phyloP scores from a whole-genome alignment of 2,888 invertebrate species.

The Petrophora chlorosata region DNA sequence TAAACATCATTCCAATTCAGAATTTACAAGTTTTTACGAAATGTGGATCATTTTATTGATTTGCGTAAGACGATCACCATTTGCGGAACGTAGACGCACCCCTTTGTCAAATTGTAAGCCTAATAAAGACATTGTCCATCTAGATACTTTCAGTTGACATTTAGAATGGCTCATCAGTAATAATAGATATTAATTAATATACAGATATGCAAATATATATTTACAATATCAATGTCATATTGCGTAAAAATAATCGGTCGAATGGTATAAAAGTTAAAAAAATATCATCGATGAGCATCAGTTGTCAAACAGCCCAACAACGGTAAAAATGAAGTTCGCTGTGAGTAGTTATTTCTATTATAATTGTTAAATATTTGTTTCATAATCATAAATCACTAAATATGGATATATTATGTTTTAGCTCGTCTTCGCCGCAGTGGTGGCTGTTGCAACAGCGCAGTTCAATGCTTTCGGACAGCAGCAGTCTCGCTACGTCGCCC shows the following conservation, averaged over 20 bases:
- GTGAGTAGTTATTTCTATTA: slow-evolving; percentile 45
- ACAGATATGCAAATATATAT: slow-evolving; percentile 51
- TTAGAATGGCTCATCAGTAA: slow-evolving; percentile 31
- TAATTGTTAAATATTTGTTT: too few relatives aligned
- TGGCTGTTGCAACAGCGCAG: slow-evolving; percentile 64
- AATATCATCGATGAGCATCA: slow-evolving; percentile 43
- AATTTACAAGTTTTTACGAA: slow-evolving; percentile 11
- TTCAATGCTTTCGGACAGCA: slow-evolving; percentile 28
- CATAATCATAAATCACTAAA: neutral
- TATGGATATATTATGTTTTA: slow-evolving; percentile 29
- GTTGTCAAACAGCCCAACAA: slow-evolving; percentile 40
- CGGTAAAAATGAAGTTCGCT: slow-evolving; percentile 59
- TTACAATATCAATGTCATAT: slow-evolving; percentile 59
- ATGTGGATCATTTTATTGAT: neutral
- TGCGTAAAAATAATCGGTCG: slow-evolving; percentile 52
- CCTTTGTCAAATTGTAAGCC: slow-evolving; percentile 13
- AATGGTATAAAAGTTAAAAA: slow-evolving; percentile 56
- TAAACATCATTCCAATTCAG: slow-evolving; percentile 11
- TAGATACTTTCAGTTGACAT: slow-evolving; percentile 29
- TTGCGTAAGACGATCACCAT: slow-evolving; percentile 18
- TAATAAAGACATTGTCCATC: neutral
- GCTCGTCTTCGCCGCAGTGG: slow-evolving; percentile 54
- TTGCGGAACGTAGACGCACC: slow-evolving; percentile 1
- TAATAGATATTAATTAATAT: slow-evolving; percentile 47
- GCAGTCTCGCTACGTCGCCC: slow-evolving; percentile 5